These are phyloP conservation scores for Lampropteryx suffumata DNA, from an alignment of 2,888 invertebrate genomes.

Conservation along the genomic window DNA sequence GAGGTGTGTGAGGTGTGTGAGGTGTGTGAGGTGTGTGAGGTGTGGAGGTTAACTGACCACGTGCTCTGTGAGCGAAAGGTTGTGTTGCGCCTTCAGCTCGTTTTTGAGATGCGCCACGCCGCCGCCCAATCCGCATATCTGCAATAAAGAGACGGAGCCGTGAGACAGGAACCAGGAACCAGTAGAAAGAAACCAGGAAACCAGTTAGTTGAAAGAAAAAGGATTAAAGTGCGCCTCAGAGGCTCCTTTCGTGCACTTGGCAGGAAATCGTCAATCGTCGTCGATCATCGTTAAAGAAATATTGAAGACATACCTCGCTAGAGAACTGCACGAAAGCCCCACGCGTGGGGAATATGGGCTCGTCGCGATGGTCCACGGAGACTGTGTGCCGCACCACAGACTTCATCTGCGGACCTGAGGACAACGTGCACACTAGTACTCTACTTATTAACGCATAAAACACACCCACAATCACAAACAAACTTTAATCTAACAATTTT, in stretches of 20 bases:
- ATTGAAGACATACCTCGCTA: slow-evolving; percentile 85
- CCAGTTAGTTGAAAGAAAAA: no score
- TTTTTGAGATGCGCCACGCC: slow-evolving; percentile 95
- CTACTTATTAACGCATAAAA: no score
- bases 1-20: no score
- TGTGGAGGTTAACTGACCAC: slow-evolving; percentile 51
- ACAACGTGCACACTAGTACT: no score
- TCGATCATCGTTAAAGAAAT: no score
- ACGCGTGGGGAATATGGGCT: slow-evolving; percentile 88
- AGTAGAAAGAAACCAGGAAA: no score
- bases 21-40: no score
- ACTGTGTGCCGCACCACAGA: slow-evolving; percentile 92
- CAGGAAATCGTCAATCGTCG: no score
- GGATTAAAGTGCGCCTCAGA: no score
- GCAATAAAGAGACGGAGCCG: neutral
- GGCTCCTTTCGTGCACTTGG: no score
- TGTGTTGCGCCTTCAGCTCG: slow-evolving; percentile 79
- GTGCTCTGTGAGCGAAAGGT: slow-evolving; percentile 45
- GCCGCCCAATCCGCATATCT: slow-evolving; percentile 93
- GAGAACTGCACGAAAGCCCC: slow-evolving; percentile 88
- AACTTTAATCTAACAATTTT: no score
- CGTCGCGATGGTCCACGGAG: slow-evolving; percentile 91
- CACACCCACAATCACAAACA: no score
- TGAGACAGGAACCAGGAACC: neutral
- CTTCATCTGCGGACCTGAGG: slow-evolving; percentile 92